Conservation (phyloP, 2,888 invertebrate genomes). For the Spialia ferax region DNA sequence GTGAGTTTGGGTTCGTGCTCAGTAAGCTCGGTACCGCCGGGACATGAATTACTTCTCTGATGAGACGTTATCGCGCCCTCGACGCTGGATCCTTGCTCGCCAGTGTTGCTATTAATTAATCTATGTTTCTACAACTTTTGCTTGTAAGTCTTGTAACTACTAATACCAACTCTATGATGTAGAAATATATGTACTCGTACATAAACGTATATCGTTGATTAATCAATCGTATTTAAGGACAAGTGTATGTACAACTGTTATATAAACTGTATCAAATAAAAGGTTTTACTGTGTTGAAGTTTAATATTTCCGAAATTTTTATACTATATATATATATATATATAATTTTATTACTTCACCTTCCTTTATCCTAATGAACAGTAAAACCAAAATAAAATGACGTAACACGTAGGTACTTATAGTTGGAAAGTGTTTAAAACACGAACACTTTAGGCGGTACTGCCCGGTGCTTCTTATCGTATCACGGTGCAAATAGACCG, state of each 20-base stretch:
- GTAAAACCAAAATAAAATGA: no score
- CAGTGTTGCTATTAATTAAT: slow-evolving; percentile 40
- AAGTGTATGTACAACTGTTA: no score
- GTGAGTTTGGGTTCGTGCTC: slow-evolving; percentile 77
- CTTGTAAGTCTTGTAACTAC: slow-evolving; percentile 28
- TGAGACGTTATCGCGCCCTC: slow-evolving; percentile 59
- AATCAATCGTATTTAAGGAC: no score
- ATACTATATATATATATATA: no score
- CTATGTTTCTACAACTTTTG: slow-evolving; percentile 32
- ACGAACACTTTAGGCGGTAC: background rate
- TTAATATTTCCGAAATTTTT: no score
- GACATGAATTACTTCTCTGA: slow-evolving; percentile 63
- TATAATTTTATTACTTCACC: no score
- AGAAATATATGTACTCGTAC: slow-evolving; percentile 2
- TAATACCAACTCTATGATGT: slow-evolving; percentile 11
- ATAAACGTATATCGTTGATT: no score
- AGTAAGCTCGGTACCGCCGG: slow-evolving; percentile 60
- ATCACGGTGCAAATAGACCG: slow-evolving; percentile 39
- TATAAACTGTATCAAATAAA: background rate
- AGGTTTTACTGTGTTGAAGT: no score
- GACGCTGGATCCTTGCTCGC: slow-evolving; percentile 38
- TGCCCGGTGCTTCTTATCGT: slow-evolving; percentile 30
- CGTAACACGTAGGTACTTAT: no score
- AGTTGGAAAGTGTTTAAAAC: background rate
- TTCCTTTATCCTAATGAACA: no score